A percentile compares a stretch with the other conserved stretches of the same genome.
Evolutionary conservation across 2,888 invertebrate species (phyloP).

Genomic region (Drosophila helvetica): DNA sequence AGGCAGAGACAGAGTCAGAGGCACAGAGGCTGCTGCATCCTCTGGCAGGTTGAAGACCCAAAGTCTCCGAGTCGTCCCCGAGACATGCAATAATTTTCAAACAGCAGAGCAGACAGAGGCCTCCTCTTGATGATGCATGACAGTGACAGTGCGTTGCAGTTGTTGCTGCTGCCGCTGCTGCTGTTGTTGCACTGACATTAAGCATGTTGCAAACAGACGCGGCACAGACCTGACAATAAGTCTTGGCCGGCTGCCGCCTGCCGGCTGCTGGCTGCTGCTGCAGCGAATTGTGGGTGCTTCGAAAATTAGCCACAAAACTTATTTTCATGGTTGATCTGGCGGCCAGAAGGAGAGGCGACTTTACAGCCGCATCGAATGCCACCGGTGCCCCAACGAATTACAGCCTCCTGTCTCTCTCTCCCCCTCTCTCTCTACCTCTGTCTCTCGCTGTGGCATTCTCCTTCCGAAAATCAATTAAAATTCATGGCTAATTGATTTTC

Average conservation of each 20-base stretch:
- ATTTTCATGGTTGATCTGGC: slow-evolving; percentile 78
- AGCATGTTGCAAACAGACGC: slow-evolving; percentile 80
- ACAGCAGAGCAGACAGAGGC: slow-evolving; percentile 66
- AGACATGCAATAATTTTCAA: slow-evolving; percentile 80
- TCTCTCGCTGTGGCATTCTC: slow-evolving; percentile 17
- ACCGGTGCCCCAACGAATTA: slow-evolving; percentile 65
- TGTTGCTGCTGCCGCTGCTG: slow-evolving; percentile 46
- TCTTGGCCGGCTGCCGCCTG: slow-evolving; percentile 2
- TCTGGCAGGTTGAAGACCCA: slow-evolving; percentile 47
- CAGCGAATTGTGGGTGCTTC: slow-evolving; percentile 81
- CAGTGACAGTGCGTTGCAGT: slow-evolving; percentile 79
- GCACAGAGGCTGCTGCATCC: slow-evolving; percentile 53
- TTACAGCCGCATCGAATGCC: slow-evolving; percentile 79
- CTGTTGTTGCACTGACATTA: slow-evolving; percentile 79
- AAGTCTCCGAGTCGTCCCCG: slow-evolving; percentile 34
- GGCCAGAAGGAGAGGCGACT: slow-evolving; percentile 29
- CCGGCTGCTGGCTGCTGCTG: slow-evolving; percentile 47
- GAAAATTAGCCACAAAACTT: slow-evolving; percentile 79
- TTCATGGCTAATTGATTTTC: slow-evolving; percentile 82
- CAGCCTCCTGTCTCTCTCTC: slow-evolving; percentile 56
- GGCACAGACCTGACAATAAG: slow-evolving; percentile 47
- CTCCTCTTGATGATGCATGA: slow-evolving; percentile 71
- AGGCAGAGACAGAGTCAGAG: slow-evolving; percentile 11
- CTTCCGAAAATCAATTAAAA: slow-evolving; percentile 80
- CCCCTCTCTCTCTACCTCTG: slow-evolving; percentile 15